phyloP scores from a whole-genome alignment of 2,113 vertebrate genomes.

The Ophiodon elongatus region DNA sequence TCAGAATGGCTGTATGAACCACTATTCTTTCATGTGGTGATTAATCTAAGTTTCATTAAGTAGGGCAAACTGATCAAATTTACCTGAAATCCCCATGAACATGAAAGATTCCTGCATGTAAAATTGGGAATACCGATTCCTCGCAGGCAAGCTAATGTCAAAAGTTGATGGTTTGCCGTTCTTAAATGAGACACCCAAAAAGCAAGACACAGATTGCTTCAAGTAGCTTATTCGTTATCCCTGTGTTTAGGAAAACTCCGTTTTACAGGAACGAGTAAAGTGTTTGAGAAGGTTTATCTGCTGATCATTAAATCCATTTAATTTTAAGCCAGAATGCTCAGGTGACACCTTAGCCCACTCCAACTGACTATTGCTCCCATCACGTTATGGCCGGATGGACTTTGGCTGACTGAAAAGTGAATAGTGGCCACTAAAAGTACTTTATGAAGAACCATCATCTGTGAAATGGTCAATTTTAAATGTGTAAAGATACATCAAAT shows the following conservation, averaged over 20 bases:
- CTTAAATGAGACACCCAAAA: conserved; percentile 5
- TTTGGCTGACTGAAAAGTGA: conserved; percentile 9
- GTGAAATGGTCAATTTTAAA: neutral
- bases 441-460: neutral
- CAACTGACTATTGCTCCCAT: neutral
- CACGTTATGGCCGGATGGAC: conserved; percentile 5
- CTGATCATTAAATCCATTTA: conserved; percentile 56
- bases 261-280: conserved; percentile 29
- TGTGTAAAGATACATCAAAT: neutral
- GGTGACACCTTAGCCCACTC: neutral
- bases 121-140: neutral
- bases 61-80: neutral
- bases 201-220: conserved; percentile 43
- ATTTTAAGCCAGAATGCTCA: conserved; percentile 11
- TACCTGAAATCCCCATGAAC: neutral
- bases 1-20: neutral
- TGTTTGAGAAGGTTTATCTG: conserved; percentile 20
- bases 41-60: neutral
- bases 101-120: neutral
- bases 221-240: neutral
- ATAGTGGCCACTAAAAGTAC: neutral
- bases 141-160: neutral
- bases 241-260: neutral
- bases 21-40: neutral
- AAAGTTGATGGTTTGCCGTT: neutral